Evolutionary conservation across 2,113 vertebrate genomes (phyloP), one percentile per base, ranked within the genome.

Genomic region (Carassius auratus): DNA sequence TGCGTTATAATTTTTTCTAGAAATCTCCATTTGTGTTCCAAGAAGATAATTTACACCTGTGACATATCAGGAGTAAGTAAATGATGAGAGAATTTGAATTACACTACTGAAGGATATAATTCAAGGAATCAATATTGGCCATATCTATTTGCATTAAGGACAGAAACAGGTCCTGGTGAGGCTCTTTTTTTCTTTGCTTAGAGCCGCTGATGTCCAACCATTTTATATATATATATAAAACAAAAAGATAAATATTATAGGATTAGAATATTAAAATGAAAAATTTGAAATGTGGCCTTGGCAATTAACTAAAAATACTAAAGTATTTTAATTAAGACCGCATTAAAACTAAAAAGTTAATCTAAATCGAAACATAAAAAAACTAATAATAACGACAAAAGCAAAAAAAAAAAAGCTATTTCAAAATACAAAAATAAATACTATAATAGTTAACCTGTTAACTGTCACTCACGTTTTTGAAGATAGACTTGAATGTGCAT

Each of bases 101-200:
- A n/a, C n/a, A n/a, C n/a, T n/a, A n/a, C n/a, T n/a, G n/a, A n/a
- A n/a, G n/a, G n/a, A n/a, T n/a, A n/a, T n/a, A n/a, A n/a, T n/a
- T n/a, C n/a, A n/a, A n/a, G n/a, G n/a, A n/a, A n/a, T n/a, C n/a
- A n/a, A n/a, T n/a, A n/a, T n/a, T n/a, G n/a, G n/a, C n/a, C 30
- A 30, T 30, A 30, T 38, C 36, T 38, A n/a, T 90, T 93, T 13
- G 89, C 88, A 45, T 81, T 81, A 76, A 90, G 73, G 21, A 76
- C 86, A 0, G 91, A 88, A 76, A 95, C 4, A 4, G 92, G 89
- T 13, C 92, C 93, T 0, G 85, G 48, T 13, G 89, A 88, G 7
- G 61, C 62, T 2, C 82, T 79, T 64, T 45, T 14, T 85, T 75
- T 23, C 26, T 81, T 71, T 78, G 42, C 3, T 88, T 86, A 1